phyloP scores from a whole-genome alignment of 2,797 vertebrate genomes.

The Catharus ustulatus region DNA sequence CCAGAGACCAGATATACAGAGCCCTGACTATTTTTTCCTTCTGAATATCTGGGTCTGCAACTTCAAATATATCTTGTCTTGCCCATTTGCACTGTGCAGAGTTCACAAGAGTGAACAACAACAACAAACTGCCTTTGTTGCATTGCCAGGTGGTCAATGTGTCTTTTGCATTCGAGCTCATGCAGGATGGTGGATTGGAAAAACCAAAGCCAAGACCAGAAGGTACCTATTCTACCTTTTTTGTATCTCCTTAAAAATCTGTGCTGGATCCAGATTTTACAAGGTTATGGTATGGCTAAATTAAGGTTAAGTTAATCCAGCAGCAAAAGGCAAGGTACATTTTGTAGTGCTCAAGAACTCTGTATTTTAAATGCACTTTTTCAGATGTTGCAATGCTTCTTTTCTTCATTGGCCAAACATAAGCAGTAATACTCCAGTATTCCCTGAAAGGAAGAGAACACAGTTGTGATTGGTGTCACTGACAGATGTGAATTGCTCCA shows the following conservation, averaged over 20 bases:
- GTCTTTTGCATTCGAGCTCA: slow-evolving; percentile 95
- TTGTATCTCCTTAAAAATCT: not conserved
- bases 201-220: slow-evolving; percentile 95
- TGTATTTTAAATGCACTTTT: not conserved
- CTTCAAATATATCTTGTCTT: not conserved
- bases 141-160: slow-evolving; percentile 90
- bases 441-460: not conserved
- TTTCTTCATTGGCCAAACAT: not conserved
- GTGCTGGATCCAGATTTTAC: not conserved
- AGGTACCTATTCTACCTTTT: slow-evolving; percentile 77
- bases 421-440: not conserved
- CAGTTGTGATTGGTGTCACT: not conserved
- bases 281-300: not conserved
- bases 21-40: not conserved
- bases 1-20: not conserved
- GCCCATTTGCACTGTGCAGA: not conserved
- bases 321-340: not conserved
- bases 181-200: slow-evolving; percentile 96
- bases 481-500: not conserved
- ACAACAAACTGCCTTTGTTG: not conserved
- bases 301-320: not conserved
- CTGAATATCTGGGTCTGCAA: not conserved
- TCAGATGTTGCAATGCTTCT: not conserved
- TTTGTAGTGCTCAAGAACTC: not conserved
- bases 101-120: not conserved